These are phyloP conservation scores for Octodonta nipae DNA, from an alignment of 2,888 invertebrate genomes.

Conservation along the genomic window DNA sequence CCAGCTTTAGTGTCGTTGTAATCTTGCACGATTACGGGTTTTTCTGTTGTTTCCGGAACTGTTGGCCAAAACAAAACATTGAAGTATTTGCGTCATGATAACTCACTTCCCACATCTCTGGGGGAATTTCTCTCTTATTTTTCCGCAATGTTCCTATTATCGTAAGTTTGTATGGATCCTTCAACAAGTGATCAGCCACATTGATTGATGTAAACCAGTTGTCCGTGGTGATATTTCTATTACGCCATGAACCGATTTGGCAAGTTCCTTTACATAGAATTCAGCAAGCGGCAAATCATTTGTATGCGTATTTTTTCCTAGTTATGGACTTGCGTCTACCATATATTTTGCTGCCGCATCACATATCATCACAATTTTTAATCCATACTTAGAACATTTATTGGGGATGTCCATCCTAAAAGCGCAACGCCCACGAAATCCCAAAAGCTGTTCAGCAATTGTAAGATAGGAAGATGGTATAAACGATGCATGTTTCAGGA, in stretches of 20 bases:
- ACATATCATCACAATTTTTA: background rate
- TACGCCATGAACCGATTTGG: constrained; percentile 1
- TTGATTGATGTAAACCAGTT: background rate
- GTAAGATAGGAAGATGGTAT: constrained; percentile 7
- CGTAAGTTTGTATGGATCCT: background rate
- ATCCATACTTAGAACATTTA: constrained; percentile 5
- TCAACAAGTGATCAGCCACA: background rate
- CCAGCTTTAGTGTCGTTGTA: background rate
- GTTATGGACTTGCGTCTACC: constrained; percentile 8
- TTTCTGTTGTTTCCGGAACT: background rate
- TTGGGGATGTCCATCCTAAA: constrained; percentile 7
- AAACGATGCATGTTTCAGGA: background rate
- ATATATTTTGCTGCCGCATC: constrained; percentile 6
- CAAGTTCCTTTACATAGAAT: background rate
- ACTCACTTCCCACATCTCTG: background rate
- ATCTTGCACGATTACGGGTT: background rate
- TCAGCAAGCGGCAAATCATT: constrained; percentile 2
- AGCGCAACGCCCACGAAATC: constrained; percentile 7
- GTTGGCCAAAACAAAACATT: background rate
- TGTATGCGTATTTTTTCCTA: constrained; percentile 5
- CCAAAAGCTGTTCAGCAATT: constrained; percentile 8
- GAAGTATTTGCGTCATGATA: background rate
- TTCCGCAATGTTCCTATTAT: background rate
- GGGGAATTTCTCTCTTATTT: background rate
- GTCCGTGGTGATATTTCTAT: background rate